Percentiles rank a stretch among this genome's conserved stretches.
Evolutionary conservation across 37 sponge, comb jelly and placozoan genomes (phyloP).

Genomic region (Ianthella basta): DNA sequence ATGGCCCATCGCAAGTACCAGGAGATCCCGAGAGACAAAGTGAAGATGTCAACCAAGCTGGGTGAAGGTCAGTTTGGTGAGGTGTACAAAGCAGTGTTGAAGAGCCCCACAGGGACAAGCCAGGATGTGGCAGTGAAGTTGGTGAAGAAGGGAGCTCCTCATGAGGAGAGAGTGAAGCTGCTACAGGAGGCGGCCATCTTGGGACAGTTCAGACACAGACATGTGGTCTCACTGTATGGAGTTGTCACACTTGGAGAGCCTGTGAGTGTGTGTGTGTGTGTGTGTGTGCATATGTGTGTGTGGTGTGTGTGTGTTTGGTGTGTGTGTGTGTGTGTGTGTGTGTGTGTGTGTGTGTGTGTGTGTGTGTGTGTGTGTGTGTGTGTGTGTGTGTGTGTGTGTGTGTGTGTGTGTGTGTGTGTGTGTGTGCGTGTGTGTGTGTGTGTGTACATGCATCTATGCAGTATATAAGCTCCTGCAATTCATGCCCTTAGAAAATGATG

Average conservation of each 20-base stretch:
- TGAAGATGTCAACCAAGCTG: background rate
- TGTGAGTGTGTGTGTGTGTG: background rate
- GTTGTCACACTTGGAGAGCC: slow-evolving; percentile 7
- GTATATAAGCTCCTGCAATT: no score
- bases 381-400: no score
- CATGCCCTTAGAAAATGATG: slow-evolving; percentile 11
- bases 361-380: background rate
- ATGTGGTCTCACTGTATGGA: slow-evolving; percentile 5
- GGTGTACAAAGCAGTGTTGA: slow-evolving; percentile 24
- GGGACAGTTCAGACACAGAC: slow-evolving; percentile 19
- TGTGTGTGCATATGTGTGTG: background rate
- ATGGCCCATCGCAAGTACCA: background rate
- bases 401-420: no score
- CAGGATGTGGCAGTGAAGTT: slow-evolving; percentile 12
- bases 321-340: no score
- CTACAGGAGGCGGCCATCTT: background rate
- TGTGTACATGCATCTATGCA: no score
- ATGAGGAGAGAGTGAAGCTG: background rate
- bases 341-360: no score
- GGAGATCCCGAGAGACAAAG: background rate
- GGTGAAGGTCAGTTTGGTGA: slow-evolving; percentile 10
- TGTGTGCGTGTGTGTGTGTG: no score
- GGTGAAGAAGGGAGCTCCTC: slow-evolving; percentile 19
- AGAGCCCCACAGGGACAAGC: background rate
- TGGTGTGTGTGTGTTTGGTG: no score